Percentiles rank a stretch among this genome's conserved stretches.
Evolutionary conservation across 2,888 invertebrate genomes (phyloP).

Genomic region (Orthosia gothica): DNA sequence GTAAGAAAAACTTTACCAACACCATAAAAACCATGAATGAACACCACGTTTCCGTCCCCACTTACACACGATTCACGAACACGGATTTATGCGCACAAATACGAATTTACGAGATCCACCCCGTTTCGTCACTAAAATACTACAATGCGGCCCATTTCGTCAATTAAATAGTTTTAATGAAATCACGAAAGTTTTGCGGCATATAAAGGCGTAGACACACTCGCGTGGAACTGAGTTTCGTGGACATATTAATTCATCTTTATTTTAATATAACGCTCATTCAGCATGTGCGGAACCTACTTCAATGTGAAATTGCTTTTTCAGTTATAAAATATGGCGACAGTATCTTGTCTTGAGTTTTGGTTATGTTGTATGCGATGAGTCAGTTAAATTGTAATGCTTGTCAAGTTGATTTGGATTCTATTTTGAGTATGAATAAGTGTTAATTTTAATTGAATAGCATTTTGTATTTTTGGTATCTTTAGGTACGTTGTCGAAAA

Average conservation of each 20-base stretch:
- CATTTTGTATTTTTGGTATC: background rate
- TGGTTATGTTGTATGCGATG: slow-evolving; percentile 37
- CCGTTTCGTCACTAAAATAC: slow-evolving; percentile 54
- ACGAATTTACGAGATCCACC: slow-evolving; percentile 41
- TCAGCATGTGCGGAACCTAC: slow-evolving; percentile 64
- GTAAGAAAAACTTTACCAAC: background rate
- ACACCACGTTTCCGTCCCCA: background rate
- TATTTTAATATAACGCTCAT: slow-evolving; percentile 71
- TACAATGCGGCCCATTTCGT: slow-evolving; percentile 59
- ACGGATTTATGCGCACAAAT: slow-evolving; percentile 47
- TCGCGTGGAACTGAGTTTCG: slow-evolving; percentile 47
- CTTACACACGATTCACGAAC: slow-evolving; percentile 4
- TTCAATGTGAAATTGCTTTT: slow-evolving; percentile 69
- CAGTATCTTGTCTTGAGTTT: slow-evolving; percentile 57
- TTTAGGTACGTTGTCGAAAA: too few relatives aligned
- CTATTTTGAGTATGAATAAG: background rate
- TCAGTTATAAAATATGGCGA: slow-evolving; percentile 67
- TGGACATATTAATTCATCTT: slow-evolving; percentile 71
- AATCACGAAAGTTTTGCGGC: slow-evolving; percentile 55
- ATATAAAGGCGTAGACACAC: slow-evolving; percentile 58
- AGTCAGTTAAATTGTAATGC: slow-evolving; percentile 38
- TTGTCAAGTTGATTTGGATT: slow-evolving; percentile 18
- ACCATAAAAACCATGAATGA: slow-evolving; percentile 4
- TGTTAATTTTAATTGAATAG: background rate
- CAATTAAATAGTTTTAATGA: slow-evolving; percentile 67